These are phyloP conservation scores for Timandra comae DNA, from an alignment of 2,888 invertebrate species.

Conservation along the genomic window DNA sequence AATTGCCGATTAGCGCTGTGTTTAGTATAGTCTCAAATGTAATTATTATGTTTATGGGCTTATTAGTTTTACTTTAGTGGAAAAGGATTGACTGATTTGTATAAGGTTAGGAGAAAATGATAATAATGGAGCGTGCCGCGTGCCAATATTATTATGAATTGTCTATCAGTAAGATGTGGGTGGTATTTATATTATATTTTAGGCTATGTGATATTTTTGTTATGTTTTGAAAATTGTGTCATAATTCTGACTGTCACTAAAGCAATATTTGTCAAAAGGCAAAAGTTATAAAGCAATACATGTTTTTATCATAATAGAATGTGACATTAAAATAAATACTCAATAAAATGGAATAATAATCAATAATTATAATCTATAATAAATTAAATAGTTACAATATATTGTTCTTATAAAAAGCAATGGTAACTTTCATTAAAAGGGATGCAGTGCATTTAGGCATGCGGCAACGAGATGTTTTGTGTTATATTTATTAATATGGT, in stretches of 20 bases:
- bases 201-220: constrained; percentile 44
- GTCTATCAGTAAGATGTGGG: constrained; percentile 27
- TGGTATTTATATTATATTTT: constrained; percentile 32
- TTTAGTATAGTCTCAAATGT: constrained; percentile 71
- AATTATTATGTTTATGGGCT: constrained; percentile 49
- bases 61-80: constrained; percentile 41
- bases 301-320: too few relatives aligned
- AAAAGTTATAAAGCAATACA: too few relatives aligned
- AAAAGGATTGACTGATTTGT: constrained; percentile 60
- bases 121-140: constrained; percentile 48
- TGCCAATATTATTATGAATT: constrained; percentile 50
- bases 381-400: constrained; percentile 2
- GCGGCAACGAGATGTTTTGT: constrained; percentile 31
- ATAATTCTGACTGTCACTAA: constrained; percentile 21
- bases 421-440: constrained; percentile 22
- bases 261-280: too few relatives aligned
- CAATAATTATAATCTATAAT: constrained; percentile 3
- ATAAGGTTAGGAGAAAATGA: constrained; percentile 48
- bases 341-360: neutral
- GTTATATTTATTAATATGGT: constrained; percentile 14
- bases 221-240: constrained; percentile 26
- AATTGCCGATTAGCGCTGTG: constrained; percentile 59
- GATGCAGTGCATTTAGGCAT: constrained; percentile 35
- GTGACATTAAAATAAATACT: constrained; percentile 5
- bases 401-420: too few relatives aligned